phyloP scores from a whole-genome alignment of 2,113 vertebrate species.

The Montifringilla adamsi region DNA sequence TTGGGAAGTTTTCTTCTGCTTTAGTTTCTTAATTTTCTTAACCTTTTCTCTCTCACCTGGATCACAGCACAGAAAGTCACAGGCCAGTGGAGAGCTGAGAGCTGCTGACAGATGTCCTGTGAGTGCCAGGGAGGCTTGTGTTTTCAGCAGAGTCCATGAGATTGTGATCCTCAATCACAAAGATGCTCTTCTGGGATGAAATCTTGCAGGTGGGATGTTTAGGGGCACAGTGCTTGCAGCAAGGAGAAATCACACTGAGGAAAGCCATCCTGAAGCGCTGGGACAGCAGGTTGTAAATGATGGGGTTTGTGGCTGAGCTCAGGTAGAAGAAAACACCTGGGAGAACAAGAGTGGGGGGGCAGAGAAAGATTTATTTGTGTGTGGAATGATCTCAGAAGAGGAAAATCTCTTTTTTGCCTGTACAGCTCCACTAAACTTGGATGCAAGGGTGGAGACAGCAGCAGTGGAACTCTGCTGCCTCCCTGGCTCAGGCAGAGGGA shows the following conservation, averaged over 20 bases:
- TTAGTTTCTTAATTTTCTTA: background rate
- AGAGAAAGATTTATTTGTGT: background rate
- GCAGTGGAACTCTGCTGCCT: background rate
- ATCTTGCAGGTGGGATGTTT: background rate
- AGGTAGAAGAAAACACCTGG: conserved; percentile 81
- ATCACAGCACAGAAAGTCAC: background rate
- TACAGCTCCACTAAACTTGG: background rate
- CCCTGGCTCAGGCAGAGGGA: background rate
- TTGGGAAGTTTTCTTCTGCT: background rate
- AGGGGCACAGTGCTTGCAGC: conserved; percentile 35
- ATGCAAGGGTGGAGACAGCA: background rate
- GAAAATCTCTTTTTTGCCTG: background rate
- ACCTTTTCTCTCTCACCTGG: background rate
- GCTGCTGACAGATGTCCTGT: conserved; percentile 52
- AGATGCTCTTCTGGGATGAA: conserved; percentile 35
- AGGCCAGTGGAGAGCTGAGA: conserved; percentile 54
- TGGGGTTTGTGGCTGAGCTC: conserved; percentile 79
- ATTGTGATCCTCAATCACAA: conserved; percentile 50
- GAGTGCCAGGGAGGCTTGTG: conserved; percentile 25
- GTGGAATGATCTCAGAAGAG: background rate
- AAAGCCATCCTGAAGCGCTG: conserved; percentile 75
- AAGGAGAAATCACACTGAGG: conserved; percentile 58
- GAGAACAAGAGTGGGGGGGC: background rate
- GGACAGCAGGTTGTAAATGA: conserved; percentile 80
- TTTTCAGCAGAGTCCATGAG: conserved; percentile 65